These are phyloP conservation scores for Loxodonta africana DNA, from an alignment of 2,113 vertebrate genomes.

Conservation along the genomic window DNA sequence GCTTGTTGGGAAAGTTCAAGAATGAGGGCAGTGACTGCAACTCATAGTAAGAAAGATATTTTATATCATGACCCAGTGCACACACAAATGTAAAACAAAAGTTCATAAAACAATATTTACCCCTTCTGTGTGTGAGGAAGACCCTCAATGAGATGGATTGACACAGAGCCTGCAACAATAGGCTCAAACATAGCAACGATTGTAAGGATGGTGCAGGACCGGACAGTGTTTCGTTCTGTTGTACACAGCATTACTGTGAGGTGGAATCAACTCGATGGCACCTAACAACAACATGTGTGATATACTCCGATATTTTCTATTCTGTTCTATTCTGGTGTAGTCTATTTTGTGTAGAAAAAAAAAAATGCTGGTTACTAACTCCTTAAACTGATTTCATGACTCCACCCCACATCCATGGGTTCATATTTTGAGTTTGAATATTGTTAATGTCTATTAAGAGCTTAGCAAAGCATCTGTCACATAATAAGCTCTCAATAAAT, in stretches of 20 bases:
- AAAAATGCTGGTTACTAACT: neutral
- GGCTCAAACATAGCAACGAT: neutral
- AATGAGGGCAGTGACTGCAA: neutral
- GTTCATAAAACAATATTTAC: neutral
- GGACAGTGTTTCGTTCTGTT: neutral
- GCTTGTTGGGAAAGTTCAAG: neutral
- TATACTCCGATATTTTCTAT: neutral
- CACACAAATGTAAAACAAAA: neutral
- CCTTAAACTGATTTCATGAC: neutral
- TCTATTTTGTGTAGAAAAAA: constrained; percentile 37
- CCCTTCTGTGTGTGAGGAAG: neutral
- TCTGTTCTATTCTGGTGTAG: neutral
- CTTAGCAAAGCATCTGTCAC: neutral
- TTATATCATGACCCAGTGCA: neutral
- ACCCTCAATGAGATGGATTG: neutral
- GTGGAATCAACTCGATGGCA: neutral
- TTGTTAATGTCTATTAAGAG: neutral
- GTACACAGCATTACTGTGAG: neutral
- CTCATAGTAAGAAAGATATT: neutral
- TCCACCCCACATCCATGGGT: neutral
- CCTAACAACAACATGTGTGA: too few species aligned
- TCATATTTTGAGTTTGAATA: constrained; percentile 22
- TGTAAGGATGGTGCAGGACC: neutral
- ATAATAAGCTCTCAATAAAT: neutral
- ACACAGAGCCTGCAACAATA: neutral